These are phyloP conservation scores for Apodemia hepburni DNA, from an alignment of 2,888 invertebrate species.

Conservation along the genomic window DNA sequence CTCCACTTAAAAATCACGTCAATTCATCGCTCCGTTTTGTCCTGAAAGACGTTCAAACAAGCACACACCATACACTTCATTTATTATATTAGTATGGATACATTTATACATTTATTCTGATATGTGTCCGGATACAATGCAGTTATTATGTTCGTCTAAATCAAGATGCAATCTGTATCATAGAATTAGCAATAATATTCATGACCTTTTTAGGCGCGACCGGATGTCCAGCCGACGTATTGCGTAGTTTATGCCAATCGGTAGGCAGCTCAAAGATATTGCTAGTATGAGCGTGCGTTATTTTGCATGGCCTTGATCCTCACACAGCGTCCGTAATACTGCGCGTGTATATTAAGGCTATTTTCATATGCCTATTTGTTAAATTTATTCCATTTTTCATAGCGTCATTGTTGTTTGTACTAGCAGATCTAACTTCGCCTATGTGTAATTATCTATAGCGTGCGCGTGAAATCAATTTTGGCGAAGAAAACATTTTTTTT, in stretches of 20 bases:
- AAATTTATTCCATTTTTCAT: neutral
- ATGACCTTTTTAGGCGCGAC: conserved; percentile 45
- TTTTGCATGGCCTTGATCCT: conserved; percentile 72
- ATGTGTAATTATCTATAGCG: neutral
- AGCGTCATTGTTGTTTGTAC: neutral
- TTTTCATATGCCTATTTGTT: conserved; percentile 39
- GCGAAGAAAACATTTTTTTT: neutral
- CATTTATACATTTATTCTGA: no score
- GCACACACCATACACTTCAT: no score
- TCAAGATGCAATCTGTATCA: conserved; percentile 6
- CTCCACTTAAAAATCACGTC: no score
- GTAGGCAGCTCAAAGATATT: conserved; percentile 42
- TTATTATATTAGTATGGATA: no score
- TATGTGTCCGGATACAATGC: neutral
- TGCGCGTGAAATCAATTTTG: neutral
- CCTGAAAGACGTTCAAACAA: no score
- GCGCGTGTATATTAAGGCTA: conserved; percentile 65
- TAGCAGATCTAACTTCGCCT: neutral
- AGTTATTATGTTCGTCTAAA: neutral
- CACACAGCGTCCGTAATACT: conserved; percentile 58
- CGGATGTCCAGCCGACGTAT: conserved; percentile 51
- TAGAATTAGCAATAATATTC: conserved; percentile 21
- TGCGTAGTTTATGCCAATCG: conserved; percentile 39
- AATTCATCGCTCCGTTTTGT: no score
- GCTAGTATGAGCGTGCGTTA: conserved; percentile 40